Conservation (phyloP, 2,797 vertebrate genomes). For the Moxostoma hubbsi region DNA sequence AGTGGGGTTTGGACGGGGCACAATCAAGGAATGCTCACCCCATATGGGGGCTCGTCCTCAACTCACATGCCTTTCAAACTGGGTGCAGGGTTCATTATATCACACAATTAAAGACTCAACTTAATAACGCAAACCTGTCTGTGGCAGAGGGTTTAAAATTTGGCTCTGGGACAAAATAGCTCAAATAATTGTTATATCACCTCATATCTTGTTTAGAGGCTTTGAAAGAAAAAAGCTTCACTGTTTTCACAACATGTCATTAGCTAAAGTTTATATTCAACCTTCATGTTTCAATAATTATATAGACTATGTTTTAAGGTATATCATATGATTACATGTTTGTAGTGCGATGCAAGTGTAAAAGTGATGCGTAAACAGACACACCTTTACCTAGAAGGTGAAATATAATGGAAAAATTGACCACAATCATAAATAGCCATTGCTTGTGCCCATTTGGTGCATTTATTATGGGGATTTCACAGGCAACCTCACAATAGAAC, state of each 20-base stretch:
- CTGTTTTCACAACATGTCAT: not conserved
- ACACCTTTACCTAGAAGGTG: conserved; percentile 69
- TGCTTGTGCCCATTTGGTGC: conserved; percentile 78
- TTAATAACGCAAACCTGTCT: conserved; percentile 21
- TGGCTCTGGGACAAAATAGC: conserved; percentile 23
- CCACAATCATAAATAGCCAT: conserved; percentile 79
- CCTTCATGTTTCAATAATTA: not conserved
- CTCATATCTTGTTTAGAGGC: conserved; percentile 13
- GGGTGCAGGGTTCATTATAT: conserved; percentile 61
- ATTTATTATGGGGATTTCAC: conserved; percentile 86
- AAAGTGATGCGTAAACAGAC: conserved; percentile 34
- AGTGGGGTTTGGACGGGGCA: conserved; percentile 79
- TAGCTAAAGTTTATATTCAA: not conserved
- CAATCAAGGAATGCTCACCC: conserved; percentile 70
- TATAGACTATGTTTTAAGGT: not conserved
- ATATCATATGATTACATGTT: not conserved
- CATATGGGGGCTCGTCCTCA: conserved; percentile 61
- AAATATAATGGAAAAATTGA: conserved; percentile 77
- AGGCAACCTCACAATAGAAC: conserved; percentile 83
- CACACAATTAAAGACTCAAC: conserved; percentile 59
- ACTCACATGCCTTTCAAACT: conserved; percentile 55
- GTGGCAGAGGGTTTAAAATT: conserved; percentile 18
- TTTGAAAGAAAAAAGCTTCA: not conserved
- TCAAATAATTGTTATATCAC: conserved; percentile 16
- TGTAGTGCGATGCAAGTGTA: not conserved